Base-by-base conservation (phyloP, 1,140 invertebrate genomes). In the Chionoecetes opilio region DNA sequence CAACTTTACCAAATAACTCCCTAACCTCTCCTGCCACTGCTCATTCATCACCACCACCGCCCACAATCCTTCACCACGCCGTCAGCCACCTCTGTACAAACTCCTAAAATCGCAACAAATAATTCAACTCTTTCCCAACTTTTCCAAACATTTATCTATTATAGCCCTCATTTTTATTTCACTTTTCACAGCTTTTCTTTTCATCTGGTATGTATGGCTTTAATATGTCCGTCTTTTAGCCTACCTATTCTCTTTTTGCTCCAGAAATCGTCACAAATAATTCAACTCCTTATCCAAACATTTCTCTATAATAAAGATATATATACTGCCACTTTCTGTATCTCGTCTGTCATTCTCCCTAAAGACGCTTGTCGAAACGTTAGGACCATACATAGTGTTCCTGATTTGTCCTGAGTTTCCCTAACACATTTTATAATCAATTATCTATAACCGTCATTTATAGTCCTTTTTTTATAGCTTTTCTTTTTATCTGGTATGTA, bases 1-100 rank as follows among this genome's bases (percentile, higher is more conserved):
- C 63, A 75, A 75, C 63, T 75, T 75, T 75, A n/a, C 63, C 21
- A 75, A 75, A 75, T 75, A n/a, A n/a, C 63, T 21, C 63, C 63
- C 63, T 75, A 26, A 75, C 63, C 63, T 75, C 63, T 21, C 11
- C 63, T 75, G 21, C 63, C 63, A n/a, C 26, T 11, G n/a, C 63
- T 75, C 63, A 75, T 75, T 75, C 63, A 75, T 75, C 63, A n/a
- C n/a, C 63, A 5, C 2, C 21, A n/a, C 63, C 63, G 26, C n/a
- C 63, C 63, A 11, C 63, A n/a, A 75, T n/a, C 63, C 63, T 26
- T 75, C 63, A n/a, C 0, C 5, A 75, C 63, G 21, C 6, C 63
- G 21, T 75, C 63, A 75, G 63, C 63, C 63, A 1, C 63, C 63
- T 9, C n/a, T n/a, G n/a, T n/a, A 53, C 46, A 14, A 53, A 53